A percentile compares a stretch with the other conserved stretches of the same genome.
Evolutionary conservation across 2,888 invertebrate species (phyloP).

Genomic region (Drosophila putrida): DNA sequence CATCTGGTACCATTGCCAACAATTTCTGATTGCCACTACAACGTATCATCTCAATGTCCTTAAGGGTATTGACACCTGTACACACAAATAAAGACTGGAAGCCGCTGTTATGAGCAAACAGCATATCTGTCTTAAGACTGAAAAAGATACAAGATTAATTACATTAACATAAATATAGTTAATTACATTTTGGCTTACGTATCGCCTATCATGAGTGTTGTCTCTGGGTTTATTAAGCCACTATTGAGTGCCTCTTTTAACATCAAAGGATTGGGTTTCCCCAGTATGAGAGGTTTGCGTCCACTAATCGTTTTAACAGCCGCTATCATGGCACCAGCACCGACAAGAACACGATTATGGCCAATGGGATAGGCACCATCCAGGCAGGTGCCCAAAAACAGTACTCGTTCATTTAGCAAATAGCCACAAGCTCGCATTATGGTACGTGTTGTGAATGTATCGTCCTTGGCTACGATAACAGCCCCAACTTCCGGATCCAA

Average conservation of each 20-base stretch:
- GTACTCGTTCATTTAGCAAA: constrained; percentile 24
- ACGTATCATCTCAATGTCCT: constrained; percentile 41
- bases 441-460: constrained; percentile 45
- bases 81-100: constrained; percentile 66
- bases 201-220: constrained; percentile 66
- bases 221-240: constrained; percentile 50
- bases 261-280: constrained; percentile 70
- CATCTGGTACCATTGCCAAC: constrained; percentile 50
- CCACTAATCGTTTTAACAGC: constrained; percentile 43
- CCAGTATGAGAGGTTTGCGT: constrained; percentile 60
- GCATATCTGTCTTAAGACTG: constrained; percentile 60
- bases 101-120: constrained; percentile 59
- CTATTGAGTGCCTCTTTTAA: background rate
- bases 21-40: constrained; percentile 35
- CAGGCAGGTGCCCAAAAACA: constrained; percentile 59
- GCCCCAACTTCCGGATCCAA: constrained; percentile 61
- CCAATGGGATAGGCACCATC: constrained; percentile 55
- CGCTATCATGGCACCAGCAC: constrained; percentile 59
- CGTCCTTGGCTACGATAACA: constrained; percentile 59
- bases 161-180: background rate
- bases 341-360: constrained; percentile 43
- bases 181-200: constrained; percentile 49
- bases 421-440: constrained; percentile 53
- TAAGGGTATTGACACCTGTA: constrained; percentile 46
- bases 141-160: background rate